Conservation (phyloP, 2,113 vertebrate species). For the Lampris incognitus region DNA sequence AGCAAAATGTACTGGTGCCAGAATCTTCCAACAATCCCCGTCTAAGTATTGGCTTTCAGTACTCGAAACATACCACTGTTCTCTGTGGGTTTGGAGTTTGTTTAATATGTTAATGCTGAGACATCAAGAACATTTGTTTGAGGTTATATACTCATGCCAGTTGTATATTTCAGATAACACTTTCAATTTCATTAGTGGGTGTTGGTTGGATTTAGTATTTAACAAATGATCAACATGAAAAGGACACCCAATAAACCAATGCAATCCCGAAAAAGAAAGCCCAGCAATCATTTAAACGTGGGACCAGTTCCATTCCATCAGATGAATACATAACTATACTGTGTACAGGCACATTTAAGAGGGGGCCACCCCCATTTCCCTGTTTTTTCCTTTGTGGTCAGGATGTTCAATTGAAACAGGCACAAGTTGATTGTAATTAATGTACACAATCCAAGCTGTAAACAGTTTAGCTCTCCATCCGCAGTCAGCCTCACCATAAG, state of each 20-base stretch:
- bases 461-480: constrained; percentile 49
- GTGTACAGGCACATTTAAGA: background rate
- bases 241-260: too few species aligned
- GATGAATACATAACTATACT: too few species aligned
- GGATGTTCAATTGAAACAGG: constrained; percentile 31
- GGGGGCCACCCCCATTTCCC: constrained; percentile 7
- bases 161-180: background rate
- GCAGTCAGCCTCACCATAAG: constrained; percentile 19
- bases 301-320: too few species aligned
- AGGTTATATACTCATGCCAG: background rate
- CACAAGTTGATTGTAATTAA: constrained; percentile 31
- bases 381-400: constrained; percentile 27
- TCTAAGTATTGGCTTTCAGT: background rate
- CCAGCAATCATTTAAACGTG: too few species aligned
- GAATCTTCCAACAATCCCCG: constrained; percentile 4
- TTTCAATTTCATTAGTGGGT: background rate
- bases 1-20: constrained; percentile 13
- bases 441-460: constrained; percentile 40
- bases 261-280: too few species aligned
- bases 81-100: too few species aligned
- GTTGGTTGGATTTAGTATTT: background rate
- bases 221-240: background rate
- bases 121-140: too few species aligned
- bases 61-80: too few species aligned
- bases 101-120: too few species aligned